Evolutionary conservation across 1,140 invertebrate species (phyloP), one percentile per base, ranked within the genome.

Genomic region (Wasmannia auropunctata): DNA sequence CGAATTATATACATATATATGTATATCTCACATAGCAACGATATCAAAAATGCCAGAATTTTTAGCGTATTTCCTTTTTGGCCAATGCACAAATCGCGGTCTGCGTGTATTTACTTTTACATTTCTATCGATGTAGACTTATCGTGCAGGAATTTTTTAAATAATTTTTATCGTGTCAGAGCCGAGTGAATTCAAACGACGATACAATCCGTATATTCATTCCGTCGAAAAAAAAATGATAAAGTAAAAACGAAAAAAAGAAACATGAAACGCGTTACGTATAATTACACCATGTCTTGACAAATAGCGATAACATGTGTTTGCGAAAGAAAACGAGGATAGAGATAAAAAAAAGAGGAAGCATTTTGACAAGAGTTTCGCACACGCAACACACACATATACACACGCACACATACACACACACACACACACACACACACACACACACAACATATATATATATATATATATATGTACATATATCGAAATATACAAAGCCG

Each of bases 401-500:
- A n/a, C n/a, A n/a, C n/a, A n/a, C n/a, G n/a, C n/a, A n/a, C n/a
- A n/a, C n/a, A n/a, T n/a, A 14, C 0, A 51, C 54, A 62, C 37
- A 51, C 8, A 62, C 37, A 34, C n/a, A n/a, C n/a, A n/a, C n/a
- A n/a, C n/a, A n/a, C n/a, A n/a, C n/a, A 19, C n/a, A 51, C n/a
- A n/a, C n/a, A n/a, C 31, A 51, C 43, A 28, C 16, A 43, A 31
- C 31, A 58, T 31, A 60, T 31, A 31, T 31, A 31, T 34, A 62
- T 62, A 62, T 62, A 62, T 62, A 34, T 62, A 19, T 22, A 62
- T 60, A 31, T 31, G 7, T 34, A 62, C 11, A 31, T 62, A 67
- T 67, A 89, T 89, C 88, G 89, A 90, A 89, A 89, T 90, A 89
- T 90, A 79, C 86, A 84, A 84, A 77, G 72, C 83, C 56, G 16